Base-by-base conservation (phyloP, 2,113 vertebrate species). In the Atractosteus spatula region DNA sequence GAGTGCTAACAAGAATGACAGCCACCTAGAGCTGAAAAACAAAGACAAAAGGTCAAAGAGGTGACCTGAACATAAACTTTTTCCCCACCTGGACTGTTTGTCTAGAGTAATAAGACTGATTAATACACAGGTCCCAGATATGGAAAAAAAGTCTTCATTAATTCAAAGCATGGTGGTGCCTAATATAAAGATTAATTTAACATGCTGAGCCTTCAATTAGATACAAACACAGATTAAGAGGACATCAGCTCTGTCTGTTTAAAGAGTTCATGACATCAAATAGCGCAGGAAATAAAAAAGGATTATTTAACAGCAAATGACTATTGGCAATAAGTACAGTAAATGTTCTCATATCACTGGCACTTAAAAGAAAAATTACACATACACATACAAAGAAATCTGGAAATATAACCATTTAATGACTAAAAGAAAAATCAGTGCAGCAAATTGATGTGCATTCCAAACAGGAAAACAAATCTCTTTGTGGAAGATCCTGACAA, bases 301-400 rank as follows among this genome's bases (percentile, higher is more conserved):
- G 69, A 74, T 73, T 41, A 74, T 62, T 29, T 68, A 51, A 62
- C 68, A 64, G 71, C 43, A 61, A 11, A 62, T 10, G 76, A 79
- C 73, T 64, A 43, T 70, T 79, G 76, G 69, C 63, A 1, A 29
- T 29, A 29, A 29, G 29, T 29, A 29, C 29, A 81, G 72, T 74
- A 56, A 8, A 29, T 77, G 73, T 70, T 76, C 78, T 57, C 67
- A 63, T 70, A 71, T 45, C 12, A 55, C 6, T 0, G 61, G 71
- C 55, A 61, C 65, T 63, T 54, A 78, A 75, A 79, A 44, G 74
- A 80, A 72, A 76, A 80, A 85, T 79, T 81, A 82, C 13, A 55
- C 62, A 67, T 29, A 2, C 29, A 29, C 29, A 29, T 29, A 29
- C 29, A 29, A 29, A 29, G 29, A 29, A 29, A 29, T 29, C 29